phyloP scores from a whole-genome alignment of 1,140 invertebrate genomes.

The Caerostris darwini region DNA sequence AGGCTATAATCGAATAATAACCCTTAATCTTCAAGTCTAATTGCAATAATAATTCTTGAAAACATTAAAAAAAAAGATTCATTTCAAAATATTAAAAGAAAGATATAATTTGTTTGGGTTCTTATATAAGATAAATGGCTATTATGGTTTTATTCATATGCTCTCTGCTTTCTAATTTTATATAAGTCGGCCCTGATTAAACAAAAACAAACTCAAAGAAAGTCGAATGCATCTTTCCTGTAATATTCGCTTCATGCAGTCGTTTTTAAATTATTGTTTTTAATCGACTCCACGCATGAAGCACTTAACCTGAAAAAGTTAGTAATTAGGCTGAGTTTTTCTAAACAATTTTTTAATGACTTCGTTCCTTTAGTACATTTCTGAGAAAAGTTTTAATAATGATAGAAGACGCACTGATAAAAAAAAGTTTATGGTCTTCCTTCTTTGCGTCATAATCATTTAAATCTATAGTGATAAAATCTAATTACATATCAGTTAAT shows the following conservation, averaged over 20 bases:
- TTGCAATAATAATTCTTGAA: background rate
- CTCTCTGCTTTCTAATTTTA: background rate
- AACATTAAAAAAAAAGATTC: background rate
- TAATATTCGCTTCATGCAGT: slow-evolving; percentile 9
- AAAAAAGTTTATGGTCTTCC: too few relatives aligned
- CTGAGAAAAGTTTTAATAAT: background rate
- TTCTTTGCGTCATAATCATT: too few relatives aligned
- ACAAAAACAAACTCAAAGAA: background rate
- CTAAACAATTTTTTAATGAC: background rate
- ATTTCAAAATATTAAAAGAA: too few relatives aligned
- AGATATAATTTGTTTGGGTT: background rate
- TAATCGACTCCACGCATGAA: slow-evolving; percentile 4
- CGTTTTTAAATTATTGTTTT: slow-evolving; percentile 12
- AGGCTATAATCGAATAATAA: background rate
- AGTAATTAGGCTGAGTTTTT: background rate
- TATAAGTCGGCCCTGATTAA: background rate
- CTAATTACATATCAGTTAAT: too few relatives aligned
- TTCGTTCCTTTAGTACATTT: background rate
- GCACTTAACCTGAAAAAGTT: background rate
- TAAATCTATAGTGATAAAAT: too few relatives aligned
- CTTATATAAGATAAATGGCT: slow-evolving; percentile 3
- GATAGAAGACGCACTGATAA: background rate
- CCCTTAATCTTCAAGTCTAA: background rate
- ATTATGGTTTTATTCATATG: background rate
- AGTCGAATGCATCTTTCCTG: background rate